Conservation (phyloP, 2,888 invertebrate species). For the Sphaerophoria rueppellii region DNA sequence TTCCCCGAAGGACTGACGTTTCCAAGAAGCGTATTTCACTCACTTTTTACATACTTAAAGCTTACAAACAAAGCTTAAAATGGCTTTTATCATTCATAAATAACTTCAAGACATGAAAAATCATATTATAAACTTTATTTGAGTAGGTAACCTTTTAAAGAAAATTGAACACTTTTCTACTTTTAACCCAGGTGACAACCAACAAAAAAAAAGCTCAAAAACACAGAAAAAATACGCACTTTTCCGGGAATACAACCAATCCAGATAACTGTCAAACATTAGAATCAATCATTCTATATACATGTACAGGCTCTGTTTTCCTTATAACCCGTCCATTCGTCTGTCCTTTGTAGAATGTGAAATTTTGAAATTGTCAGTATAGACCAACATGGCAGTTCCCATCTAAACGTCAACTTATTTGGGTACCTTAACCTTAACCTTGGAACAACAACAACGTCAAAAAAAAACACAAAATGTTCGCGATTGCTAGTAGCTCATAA, state of each 20-base stretch:
- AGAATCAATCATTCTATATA: conserved; percentile 57
- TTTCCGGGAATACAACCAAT: conserved; percentile 48
- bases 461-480: too few relatives aligned
- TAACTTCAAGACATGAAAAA: conserved; percentile 60
- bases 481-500: too few relatives aligned
- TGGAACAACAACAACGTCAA: too few relatives aligned
- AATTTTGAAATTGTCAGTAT: too few relatives aligned
- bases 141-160: conserved; percentile 53
- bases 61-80: not conserved
- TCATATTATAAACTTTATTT: conserved; percentile 55
- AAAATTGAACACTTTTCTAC: too few relatives aligned
- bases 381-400: too few relatives aligned
- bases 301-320: conserved; percentile 56
- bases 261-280: conserved; percentile 41
- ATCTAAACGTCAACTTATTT: too few relatives aligned
- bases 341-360: not conserved
- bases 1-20: not conserved
- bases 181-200: too few relatives aligned
- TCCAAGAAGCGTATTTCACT: not conserved
- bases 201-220: conserved; percentile 21
- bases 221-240: conserved; percentile 46
- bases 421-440: too few relatives aligned
- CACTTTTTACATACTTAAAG: not conserved
- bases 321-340: conserved; percentile 9
- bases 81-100: conserved; percentile 66